Evolutionary conservation across 1,140 invertebrate species (phyloP), one percentile per base, ranked within the genome.

Genomic region (Anoplophora glabripennis): DNA sequence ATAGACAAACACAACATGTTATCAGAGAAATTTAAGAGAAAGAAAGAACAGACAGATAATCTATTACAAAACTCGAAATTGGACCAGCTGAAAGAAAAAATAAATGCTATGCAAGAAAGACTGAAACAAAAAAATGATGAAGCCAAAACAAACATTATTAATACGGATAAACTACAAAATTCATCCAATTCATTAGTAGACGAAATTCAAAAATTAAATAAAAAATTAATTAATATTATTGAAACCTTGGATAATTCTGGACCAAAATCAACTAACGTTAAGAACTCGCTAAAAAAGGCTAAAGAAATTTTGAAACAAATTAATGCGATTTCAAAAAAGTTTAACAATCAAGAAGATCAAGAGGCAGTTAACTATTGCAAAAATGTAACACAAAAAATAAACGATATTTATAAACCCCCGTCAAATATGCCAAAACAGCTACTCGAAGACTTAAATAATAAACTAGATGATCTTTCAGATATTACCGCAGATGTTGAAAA

Each of bases 11-110:
- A 59, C 15, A 38, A 64, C 10, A 17, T 40, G 10, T 44, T 66
- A 7, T 51, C 53, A 11, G 38, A 59, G 47, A 47, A 35, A 10
- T 68, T 66, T 42, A 53, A 67, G 14, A 74, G 77, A 63, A 74
- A 72, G 72, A 71, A 64, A 62, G 69, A 74, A 47, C 77, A 69
- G 63, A 79, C 66, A 52, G 82, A 76, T 63, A 72, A 75, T 72
- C 79, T 76, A 60, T 83, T 78, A 58, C 71, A 79, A 69, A 71
- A 73, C 5, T 48, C 38, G 5, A 38, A 66, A 42, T 46, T 77
- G 11, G 71, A 72, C 38, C 46, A 59, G 11, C 61, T 74, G 1
- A 66, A 73, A 44, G 48, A 63, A 1, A 57, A 66, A 3, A 46
- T 75, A 15, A 17, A 57, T 17, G 21, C 63, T 46, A 45, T 67